Conservation (phyloP, 2,797 vertebrate genomes). For the Euthynnus affinis region DNA sequence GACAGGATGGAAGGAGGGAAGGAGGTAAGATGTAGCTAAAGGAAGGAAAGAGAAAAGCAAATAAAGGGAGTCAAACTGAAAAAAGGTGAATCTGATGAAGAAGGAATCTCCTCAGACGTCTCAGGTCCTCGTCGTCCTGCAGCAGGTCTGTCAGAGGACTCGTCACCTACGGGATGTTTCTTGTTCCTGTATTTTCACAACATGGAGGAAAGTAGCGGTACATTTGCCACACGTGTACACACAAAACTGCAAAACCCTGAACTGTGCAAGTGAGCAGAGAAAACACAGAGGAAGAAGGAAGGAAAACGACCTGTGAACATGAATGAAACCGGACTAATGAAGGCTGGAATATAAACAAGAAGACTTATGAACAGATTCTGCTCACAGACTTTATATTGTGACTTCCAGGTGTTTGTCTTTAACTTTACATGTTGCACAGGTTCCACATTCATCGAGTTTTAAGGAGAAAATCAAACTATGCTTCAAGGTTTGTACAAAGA, state of each 20-base stretch:
- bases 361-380: too few relatives aligned
- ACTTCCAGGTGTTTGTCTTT: too few relatives aligned
- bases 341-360: too few relatives aligned
- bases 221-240: background rate
- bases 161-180: background rate
- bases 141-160: conserved; percentile 6
- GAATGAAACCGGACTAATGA: too few relatives aligned
- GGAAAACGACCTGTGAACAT: too few relatives aligned
- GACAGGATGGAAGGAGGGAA: background rate
- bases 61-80: too few relatives aligned
- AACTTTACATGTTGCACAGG: too few relatives aligned
- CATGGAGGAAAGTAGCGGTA: background rate
- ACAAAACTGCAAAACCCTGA: background rate
- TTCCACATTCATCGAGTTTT: too few relatives aligned
- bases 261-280: background rate
- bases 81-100: too few relatives aligned
- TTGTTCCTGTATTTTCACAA: background rate
- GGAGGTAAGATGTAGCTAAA: too few relatives aligned
- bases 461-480: background rate
- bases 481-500: too few relatives aligned
- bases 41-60: background rate
- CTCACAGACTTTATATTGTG: too few relatives aligned
- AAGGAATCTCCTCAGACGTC: background rate
- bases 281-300: background rate
- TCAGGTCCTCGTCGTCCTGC: conserved; percentile 3